Conservation (phyloP, 2,113 vertebrate species). For the Eudyptes chrysolophus region DNA sequence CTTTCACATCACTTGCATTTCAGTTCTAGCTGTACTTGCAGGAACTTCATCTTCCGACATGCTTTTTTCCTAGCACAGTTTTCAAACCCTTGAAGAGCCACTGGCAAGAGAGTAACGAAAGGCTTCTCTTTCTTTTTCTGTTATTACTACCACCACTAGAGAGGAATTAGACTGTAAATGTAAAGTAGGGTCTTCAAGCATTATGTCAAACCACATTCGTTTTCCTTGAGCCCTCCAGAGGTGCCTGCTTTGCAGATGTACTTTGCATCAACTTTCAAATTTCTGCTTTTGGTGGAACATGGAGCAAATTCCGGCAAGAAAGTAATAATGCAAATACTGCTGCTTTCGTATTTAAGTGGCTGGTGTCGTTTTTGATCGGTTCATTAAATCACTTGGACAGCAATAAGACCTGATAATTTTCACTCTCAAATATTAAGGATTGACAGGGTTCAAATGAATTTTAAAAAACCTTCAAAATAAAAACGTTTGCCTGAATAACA, state of each 20-base stretch:
- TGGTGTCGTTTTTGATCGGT: not conserved
- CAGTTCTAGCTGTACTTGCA: not conserved
- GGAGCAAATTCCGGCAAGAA: not conserved
- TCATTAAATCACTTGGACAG: not conserved
- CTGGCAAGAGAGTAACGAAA: not conserved
- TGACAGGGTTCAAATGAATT: not conserved
- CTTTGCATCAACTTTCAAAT: not conserved
- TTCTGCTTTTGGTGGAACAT: not conserved
- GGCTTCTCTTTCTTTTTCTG: not conserved
- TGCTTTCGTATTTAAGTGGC: not conserved
- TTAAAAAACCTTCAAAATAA: not conserved
- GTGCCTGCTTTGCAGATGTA: not conserved
- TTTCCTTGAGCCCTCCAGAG: not conserved
- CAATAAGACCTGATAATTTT: not conserved
- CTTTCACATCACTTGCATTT: not conserved
- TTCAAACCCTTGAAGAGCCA: not conserved
- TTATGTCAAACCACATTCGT: not conserved
- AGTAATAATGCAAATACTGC: not conserved
- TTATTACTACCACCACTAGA: not conserved
- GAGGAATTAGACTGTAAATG: not conserved
- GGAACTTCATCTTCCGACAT: not conserved
- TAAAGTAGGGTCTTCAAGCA: not conserved
- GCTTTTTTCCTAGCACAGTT: not conserved
- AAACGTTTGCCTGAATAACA: not conserved
- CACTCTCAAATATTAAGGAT: not conserved